These are phyloP conservation scores for Meghimatium bilineatum DNA, from an alignment of 2,888 invertebrate genomes.

Conservation along the genomic window DNA sequence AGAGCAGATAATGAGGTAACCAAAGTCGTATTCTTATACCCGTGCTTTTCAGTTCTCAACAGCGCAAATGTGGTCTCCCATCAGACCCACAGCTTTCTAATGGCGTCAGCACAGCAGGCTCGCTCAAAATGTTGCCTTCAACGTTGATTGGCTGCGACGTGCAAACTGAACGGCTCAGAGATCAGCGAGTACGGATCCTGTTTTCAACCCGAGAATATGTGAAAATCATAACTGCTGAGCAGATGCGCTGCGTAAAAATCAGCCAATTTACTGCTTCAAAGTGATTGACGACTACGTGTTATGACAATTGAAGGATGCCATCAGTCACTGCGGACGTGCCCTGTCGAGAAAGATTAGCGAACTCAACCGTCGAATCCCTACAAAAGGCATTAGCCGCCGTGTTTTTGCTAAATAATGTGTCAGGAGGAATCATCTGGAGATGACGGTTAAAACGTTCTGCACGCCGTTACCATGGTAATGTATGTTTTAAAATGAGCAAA, in stretches of 20 bases:
- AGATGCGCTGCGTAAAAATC: constrained; percentile 47
- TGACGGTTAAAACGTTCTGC: constrained; percentile 24
- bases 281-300: constrained; percentile 53
- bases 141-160: constrained; percentile 38
- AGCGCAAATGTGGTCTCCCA: constrained; percentile 5
- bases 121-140: constrained; percentile 21
- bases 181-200: constrained; percentile 40
- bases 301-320: constrained; percentile 52
- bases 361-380: constrained; percentile 22
- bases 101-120: constrained; percentile 27
- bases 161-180: constrained; percentile 31
- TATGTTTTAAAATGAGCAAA: neutral
- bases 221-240: constrained; percentile 49
- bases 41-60: constrained; percentile 4
- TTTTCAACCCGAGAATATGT: constrained; percentile 51
- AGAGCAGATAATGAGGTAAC: constrained; percentile 20
- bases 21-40: neutral
- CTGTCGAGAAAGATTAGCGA: constrained; percentile 39
- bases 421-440: constrained; percentile 30
- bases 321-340: constrained; percentile 45
- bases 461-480: constrained; percentile 24
- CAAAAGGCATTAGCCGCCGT: constrained; percentile 48
- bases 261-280: constrained; percentile 49
- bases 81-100: neutral
- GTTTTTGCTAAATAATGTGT: constrained; percentile 53